Base-by-base conservation (phyloP, 2,113 vertebrate species). In the Syrmaticus mikado region DNA sequence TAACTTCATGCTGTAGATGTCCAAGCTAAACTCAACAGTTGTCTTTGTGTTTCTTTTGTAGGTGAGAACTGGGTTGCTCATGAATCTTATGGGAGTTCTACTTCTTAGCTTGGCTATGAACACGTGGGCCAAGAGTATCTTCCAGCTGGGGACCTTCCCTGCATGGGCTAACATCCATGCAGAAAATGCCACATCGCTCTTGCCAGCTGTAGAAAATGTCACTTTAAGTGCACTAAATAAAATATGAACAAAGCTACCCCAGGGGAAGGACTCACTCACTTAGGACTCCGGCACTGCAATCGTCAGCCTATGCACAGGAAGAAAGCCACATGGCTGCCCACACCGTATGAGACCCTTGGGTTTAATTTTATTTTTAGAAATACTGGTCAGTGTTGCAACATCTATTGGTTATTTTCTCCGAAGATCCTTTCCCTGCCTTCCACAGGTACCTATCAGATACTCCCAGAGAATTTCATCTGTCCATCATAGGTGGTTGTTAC, bases 31-130 rank as follows among this genome's bases (percentile, higher is more conserved):
- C 82, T 93, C 89, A 95, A 82, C 57, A 61, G 70, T 73, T 94
- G 62, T 86, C 55, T 90, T 76, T 94, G 90, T 90, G 74, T 96
- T 89, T 89, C 93, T 97, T 94, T 66, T 97, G 81, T 95, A 99
- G 99, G 98, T 98, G 57, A 99, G 98, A 95, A 98, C 99, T 1
- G 99, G 99, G 65, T 50, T 99, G 55, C 96, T 99, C 95, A 99
- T 99, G 99, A 99, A 99, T 95, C 96, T 99, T 91, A 97, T 99
- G 97, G 99, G 99, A 1, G 95, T 99, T 87, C 88, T 99, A 50
- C 98, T 98, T 25, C 98, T 99, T 87, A 97, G 98, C 92, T 88
- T 99, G 95, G 99, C 99, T 90, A 98, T 99, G 96, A 99, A 99
- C 93, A 99, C 99, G 1, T 99, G 99, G 99, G 99, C 98, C 13